These are phyloP conservation scores for Cephus nigrinus DNA, from an alignment of 2,888 invertebrate genomes.

Conservation along the genomic window DNA sequence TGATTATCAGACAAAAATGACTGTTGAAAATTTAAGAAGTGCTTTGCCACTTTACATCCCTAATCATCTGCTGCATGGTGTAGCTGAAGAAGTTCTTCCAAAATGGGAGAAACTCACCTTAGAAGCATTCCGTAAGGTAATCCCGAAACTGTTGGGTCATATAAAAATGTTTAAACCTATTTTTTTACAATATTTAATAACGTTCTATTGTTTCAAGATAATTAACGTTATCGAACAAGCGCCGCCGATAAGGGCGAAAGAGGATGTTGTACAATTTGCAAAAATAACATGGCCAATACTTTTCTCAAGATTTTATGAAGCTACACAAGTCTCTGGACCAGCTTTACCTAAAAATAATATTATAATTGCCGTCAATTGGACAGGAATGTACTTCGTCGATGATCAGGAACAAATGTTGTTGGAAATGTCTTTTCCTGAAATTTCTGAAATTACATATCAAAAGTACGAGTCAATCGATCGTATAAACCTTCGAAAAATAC, in stretches of 20 bases:
- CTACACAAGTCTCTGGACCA: slow-evolving; percentile 80
- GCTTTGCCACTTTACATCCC: slow-evolving; percentile 85
- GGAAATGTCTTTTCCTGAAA: slow-evolving; percentile 88
- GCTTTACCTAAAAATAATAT: slow-evolving; percentile 77
- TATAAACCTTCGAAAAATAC: background rate
- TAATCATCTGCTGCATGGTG: slow-evolving; percentile 75
- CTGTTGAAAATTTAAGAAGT: slow-evolving; percentile 76
- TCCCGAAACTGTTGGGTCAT: background rate
- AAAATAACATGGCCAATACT: slow-evolving; percentile 94
- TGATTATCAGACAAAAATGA: slow-evolving; percentile 78
- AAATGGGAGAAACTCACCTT: slow-evolving; percentile 81
- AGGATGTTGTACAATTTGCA: slow-evolving; percentile 91
- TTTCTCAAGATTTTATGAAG: slow-evolving; percentile 95
- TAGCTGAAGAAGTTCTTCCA: slow-evolving; percentile 70
- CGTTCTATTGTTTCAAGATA: slow-evolving; percentile 65
- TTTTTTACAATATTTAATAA: background rate
- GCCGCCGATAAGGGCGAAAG: slow-evolving; percentile 80
- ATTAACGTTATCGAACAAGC: slow-evolving; percentile 77
- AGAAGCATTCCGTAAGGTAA: slow-evolving; percentile 74
- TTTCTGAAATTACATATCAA: slow-evolving; percentile 78
- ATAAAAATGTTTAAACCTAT: background rate
- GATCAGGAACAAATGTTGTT: slow-evolving; percentile 91
- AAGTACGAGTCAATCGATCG: slow-evolving; percentile 52
- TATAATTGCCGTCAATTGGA: slow-evolving; percentile 92
- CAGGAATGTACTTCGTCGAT: slow-evolving; percentile 92